Evolutionary conservation across 2,797 vertebrate genomes (phyloP), one percentile per base, ranked within the genome.

Genomic region (Premnoplex brunnescens): DNA sequence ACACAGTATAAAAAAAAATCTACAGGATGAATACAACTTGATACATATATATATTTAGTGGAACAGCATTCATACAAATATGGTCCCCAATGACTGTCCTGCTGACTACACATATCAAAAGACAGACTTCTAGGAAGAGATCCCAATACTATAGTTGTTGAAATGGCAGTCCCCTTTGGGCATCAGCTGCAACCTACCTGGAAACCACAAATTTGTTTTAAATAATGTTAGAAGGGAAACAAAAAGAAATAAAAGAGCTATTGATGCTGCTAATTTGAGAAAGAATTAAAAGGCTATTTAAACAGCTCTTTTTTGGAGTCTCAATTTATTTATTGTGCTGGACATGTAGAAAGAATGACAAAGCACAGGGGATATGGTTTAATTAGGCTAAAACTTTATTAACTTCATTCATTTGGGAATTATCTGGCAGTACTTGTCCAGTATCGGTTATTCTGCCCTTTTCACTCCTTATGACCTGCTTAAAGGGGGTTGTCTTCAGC

Each of bases 351-450:
- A 91, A 75, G 48, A 94, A 80, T 72, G 66, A 81, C 30, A 90
- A 91, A 88, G 28, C 83, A 76, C 74, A 75, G n/a, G 91, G 91
- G 85, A 93, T 86, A 69, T 55, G 26, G 46, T 73, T 95, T 95
- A 93, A 94, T 96, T 95, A 95, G 66, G 24, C 76, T 22, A 81
- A 86, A 88, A 90, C 89, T 92, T 95, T 85, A 95, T 83, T 92
- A 89, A 77, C 64, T 86, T 75, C 18, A 21, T 89, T 89, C 66
- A 68, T 51, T 22, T 28, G 82, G 87, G 85, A 94, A 41, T 75
- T 83, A 44, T 83, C 68, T 85, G 79, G 64, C 56, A 85, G n/a
- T 28, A 80, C 74, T 95, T 83, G 21, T 88, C n/a, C 34, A 64
- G 49, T 36, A 55, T 39, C 86, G 9, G 54, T 95, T 95, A 91